Conservation (phyloP, 1,140 invertebrate genomes). For the Gonioctena quinquepunctata region DNA sequence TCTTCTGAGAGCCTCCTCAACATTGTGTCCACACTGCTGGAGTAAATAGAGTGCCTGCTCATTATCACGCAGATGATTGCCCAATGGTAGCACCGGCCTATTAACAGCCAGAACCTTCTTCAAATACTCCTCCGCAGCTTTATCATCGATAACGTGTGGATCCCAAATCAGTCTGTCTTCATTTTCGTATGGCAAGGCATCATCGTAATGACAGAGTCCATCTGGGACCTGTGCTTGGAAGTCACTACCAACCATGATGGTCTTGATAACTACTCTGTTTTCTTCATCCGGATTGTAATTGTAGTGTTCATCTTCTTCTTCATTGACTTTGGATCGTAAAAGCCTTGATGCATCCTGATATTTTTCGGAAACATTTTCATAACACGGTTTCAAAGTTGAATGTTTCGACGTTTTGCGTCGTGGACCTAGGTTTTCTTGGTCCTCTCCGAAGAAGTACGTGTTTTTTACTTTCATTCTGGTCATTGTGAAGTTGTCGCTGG, state of each 20-base stretch:
- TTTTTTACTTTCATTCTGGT: slow-evolving; percentile 89
- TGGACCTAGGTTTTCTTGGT: slow-evolving; percentile 46
- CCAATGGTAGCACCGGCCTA: slow-evolving; percentile 63
- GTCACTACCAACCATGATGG: slow-evolving; percentile 75
- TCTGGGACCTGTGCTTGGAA: slow-evolving; percentile 92
- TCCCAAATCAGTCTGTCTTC: slow-evolving; percentile 94
- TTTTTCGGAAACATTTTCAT: slow-evolving; percentile 49
- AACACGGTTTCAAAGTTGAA: slow-evolving; percentile 42
- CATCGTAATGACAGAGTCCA: slow-evolving; percentile 85
- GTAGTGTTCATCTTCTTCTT: slow-evolving; percentile 34
- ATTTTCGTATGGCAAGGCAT: slow-evolving; percentile 79
- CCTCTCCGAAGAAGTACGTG: slow-evolving; percentile 65
- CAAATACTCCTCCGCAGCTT: slow-evolving; percentile 80
- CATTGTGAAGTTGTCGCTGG: slow-evolving; percentile 64
- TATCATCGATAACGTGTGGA: slow-evolving; percentile 74
- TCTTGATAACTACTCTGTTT: slow-evolving; percentile 29
- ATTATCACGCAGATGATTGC: slow-evolving; percentile 85
- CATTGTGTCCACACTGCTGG: slow-evolving; percentile 90
- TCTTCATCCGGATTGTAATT: slow-evolving; percentile 31
- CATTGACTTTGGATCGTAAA: slow-evolving; percentile 45
- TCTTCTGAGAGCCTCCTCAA: slow-evolving; percentile 78
- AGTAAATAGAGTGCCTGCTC: slow-evolving; percentile 89
- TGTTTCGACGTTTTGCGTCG: slow-evolving; percentile 17
- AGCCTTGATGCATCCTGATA: slow-evolving; percentile 51
- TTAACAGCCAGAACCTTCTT: slow-evolving; percentile 65